phyloP scores from a whole-genome alignment of 2,888 invertebrate genomes.

The Panzeria rudis region DNA sequence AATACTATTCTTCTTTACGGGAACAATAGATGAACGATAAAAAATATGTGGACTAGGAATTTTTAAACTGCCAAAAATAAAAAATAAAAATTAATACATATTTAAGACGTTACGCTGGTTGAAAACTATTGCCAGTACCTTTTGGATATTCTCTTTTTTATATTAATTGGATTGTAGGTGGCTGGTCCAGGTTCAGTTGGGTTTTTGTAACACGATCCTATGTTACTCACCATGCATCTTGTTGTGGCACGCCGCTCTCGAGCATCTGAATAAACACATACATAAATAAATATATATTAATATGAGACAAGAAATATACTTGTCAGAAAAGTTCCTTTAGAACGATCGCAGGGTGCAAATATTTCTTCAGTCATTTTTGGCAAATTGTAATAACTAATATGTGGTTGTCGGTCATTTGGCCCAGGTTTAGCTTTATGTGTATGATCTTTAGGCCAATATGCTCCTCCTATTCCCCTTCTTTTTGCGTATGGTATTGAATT shows the following conservation, averaged over 20 bases:
- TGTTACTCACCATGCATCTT: conserved; percentile 76
- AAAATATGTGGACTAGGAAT: conserved; percentile 46
- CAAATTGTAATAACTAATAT: conserved; percentile 67
- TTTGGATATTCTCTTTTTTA: neutral
- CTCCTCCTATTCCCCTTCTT: conserved; percentile 74
- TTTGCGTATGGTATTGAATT: conserved; percentile 70
- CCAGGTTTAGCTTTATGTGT: neutral
- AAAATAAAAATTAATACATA: conserved; percentile 45
- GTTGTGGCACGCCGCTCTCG: conserved; percentile 75
- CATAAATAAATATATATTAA: neutral
- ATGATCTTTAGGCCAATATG: conserved; percentile 76
- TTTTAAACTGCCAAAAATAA: conserved; percentile 67
- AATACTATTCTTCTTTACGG: conserved; percentile 67
- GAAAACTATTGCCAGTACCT: neutral
- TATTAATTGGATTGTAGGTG: conserved; percentile 72
- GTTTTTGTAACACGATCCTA: conserved; percentile 76
- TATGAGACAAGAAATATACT: conserved; percentile 71
- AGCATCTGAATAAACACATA: conserved; percentile 75
- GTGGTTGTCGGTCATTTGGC: neutral
- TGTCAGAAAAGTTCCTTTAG: conserved; percentile 78
- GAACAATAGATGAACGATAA: conserved; percentile 74
- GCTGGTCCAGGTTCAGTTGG: conserved; percentile 78
- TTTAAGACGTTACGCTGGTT: neutral
- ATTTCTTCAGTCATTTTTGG: conserved; percentile 71
- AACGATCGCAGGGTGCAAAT: conserved; percentile 70